phyloP scores from a whole-genome alignment of 2,888 invertebrate genomes.

The Clanis bilineata region DNA sequence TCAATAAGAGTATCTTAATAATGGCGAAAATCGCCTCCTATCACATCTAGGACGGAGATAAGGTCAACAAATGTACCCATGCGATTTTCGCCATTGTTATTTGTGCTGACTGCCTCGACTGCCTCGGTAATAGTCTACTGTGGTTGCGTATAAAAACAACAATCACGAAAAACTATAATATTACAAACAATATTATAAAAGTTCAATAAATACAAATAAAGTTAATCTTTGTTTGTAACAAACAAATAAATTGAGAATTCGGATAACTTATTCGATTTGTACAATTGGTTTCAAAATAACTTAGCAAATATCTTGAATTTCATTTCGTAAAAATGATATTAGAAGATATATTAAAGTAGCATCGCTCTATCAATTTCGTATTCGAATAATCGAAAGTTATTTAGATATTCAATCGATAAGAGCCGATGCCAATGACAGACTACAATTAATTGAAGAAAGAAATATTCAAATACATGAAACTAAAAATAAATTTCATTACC shows the following conservation, averaged over 20 bases:
- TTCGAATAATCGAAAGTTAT: constrained; percentile 14
- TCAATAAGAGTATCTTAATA: no score
- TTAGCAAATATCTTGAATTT: background rate
- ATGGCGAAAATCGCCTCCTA: no score
- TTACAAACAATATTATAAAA: no score
- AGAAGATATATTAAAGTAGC: background rate
- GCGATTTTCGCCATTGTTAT: no score
- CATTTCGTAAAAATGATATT: background rate
- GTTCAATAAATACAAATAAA: no score
- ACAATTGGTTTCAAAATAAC: background rate
- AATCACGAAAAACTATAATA: no score
- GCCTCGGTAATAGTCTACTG: no score
- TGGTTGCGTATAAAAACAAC: no score
- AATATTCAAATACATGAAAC: background rate
- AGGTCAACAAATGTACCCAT: no score
- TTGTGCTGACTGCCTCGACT: no score
- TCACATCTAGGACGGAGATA: no score
- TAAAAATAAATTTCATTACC: background rate
- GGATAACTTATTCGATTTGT: background rate
- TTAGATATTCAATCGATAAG: constrained; percentile 7
- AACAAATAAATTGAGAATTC: background rate
- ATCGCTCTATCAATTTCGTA: background rate
- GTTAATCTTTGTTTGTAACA: no score
- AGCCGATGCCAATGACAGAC: constrained; percentile 13
- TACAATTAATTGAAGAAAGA: background rate